Conservation (phyloP, 2,113 vertebrate genomes). For the Microtus montanus region DNA sequence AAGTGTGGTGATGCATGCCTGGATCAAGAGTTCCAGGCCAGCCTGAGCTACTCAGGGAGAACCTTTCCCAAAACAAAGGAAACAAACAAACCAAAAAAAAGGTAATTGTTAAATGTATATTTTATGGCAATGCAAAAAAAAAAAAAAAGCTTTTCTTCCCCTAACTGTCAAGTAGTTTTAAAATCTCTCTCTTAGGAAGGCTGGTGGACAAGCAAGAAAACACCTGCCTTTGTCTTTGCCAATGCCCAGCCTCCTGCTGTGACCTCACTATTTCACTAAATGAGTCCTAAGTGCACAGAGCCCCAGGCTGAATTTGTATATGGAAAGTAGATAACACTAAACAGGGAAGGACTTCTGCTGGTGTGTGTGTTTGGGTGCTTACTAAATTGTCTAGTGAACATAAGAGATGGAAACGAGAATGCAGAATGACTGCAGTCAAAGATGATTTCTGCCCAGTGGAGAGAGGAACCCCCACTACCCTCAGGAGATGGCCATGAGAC, state of each 20-base stretch:
- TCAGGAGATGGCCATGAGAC: not conserved
- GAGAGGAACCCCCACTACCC: not conserved
- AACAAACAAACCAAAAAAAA: not conserved
- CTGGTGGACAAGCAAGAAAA: not conserved
- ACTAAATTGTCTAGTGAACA: not conserved
- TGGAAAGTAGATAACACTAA: not conserved
- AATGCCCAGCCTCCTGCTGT: not conserved
- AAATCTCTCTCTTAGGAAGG: not conserved
- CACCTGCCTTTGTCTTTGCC: not conserved
- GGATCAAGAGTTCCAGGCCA: not conserved
- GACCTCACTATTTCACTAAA: not conserved
- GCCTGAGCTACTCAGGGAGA: not conserved
- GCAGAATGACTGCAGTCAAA: not conserved
- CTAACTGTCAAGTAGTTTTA: not conserved
- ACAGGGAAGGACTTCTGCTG: not conserved
- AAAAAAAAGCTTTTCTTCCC: not conserved
- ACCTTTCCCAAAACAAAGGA: not conserved
- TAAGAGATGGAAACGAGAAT: not conserved
- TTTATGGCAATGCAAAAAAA: not conserved
- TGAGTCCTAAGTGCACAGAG: not conserved
- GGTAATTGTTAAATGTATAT: not conserved
- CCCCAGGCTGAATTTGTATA: not conserved
- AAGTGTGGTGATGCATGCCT: not conserved
- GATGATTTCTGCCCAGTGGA: not conserved
- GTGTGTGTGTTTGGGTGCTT: not conserved